These are phyloP conservation scores for Drosophila neonasuta DNA, from an alignment of 2,888 invertebrate genomes.

Conservation along the genomic window DNA sequence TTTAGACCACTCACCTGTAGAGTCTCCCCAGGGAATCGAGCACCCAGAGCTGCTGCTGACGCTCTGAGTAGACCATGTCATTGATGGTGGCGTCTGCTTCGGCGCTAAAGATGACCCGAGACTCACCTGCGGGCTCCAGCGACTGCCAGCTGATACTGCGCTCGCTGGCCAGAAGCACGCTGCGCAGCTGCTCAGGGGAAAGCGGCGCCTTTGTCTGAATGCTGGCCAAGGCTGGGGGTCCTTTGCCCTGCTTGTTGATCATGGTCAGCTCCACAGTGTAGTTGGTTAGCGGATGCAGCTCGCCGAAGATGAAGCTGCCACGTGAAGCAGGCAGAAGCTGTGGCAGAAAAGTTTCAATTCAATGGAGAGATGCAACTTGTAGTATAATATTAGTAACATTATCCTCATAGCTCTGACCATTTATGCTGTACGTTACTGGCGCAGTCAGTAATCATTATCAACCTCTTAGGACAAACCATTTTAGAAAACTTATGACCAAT, in stretches of 20 bases:
- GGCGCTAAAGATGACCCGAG: constrained; percentile 71
- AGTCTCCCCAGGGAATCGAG: constrained; percentile 88
- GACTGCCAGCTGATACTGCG: constrained; percentile 60
- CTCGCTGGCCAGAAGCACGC: constrained; percentile 55
- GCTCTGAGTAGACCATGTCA: constrained; percentile 91
- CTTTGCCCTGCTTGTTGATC: constrained; percentile 90
- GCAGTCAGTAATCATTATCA: too few relatives aligned
- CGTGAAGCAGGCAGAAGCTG: constrained; percentile 50
- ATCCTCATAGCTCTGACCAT: too few relatives aligned
- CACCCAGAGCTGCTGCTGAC: constrained; percentile 88
- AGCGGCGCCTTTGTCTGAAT: constrained; percentile 33
- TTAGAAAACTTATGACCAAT: too few relatives aligned
- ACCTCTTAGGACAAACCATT: too few relatives aligned
- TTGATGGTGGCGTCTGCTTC: constrained; percentile 70
- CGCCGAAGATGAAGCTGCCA: constrained; percentile 77
- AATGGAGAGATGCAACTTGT: too few relatives aligned
- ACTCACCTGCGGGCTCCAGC: constrained; percentile 64
- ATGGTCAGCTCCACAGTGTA: constrained; percentile 91
- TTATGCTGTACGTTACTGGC: too few relatives aligned
- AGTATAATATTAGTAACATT: too few relatives aligned
- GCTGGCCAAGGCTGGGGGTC: constrained; percentile 86
- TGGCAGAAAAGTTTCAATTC: neutral
- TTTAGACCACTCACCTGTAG: constrained; percentile 80
- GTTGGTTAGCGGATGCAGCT: constrained; percentile 87
- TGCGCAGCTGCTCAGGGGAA: constrained; percentile 39